A percentile compares a stretch with the other conserved stretches of the same genome.
Conservation (phyloP, 1,140 invertebrate species). For the Drosophila sulfurigaster region DNA sequence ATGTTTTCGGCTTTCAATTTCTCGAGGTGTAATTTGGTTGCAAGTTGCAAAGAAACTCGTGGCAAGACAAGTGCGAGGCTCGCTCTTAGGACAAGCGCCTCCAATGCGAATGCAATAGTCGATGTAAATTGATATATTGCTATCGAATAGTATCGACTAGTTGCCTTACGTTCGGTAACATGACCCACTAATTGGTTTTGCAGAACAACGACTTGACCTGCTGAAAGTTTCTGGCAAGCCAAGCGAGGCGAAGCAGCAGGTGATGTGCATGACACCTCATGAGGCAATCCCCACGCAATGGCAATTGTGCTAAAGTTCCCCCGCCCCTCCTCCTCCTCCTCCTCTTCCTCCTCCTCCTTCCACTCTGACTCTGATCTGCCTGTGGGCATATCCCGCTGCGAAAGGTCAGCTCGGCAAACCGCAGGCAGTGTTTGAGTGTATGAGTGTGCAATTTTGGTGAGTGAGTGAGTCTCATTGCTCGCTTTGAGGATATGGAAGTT, state of each 20-base stretch:
- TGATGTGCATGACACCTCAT: conserved; percentile 70
- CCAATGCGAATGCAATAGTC: no score
- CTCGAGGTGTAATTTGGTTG: no score
- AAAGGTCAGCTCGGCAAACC: conserved; percentile 75
- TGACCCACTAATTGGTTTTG: conserved; percentile 77
- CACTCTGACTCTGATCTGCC: not conserved
- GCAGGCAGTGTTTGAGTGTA: conserved; percentile 44
- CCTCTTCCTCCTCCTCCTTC: no score
- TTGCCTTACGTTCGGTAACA: conserved; percentile 40
- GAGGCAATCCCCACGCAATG: conserved; percentile 21
- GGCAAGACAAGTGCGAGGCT: no score
- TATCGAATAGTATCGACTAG: conserved; percentile 20
- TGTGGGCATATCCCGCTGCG: conserved; percentile 47
- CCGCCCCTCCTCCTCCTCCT: no score
- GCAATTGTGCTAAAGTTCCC: not conserved
- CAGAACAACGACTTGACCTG: conserved; percentile 67
- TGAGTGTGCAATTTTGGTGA: conserved; percentile 55
- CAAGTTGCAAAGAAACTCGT: no score
- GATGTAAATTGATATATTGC: not conserved
- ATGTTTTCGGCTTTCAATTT: no score
- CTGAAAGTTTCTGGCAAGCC: conserved; percentile 56
- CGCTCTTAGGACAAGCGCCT: no score
- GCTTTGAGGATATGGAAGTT: conserved; percentile 22
- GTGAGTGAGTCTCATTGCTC: conserved; percentile 22
- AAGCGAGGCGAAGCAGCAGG: conserved; percentile 1